Evolutionary conservation across 2,113 vertebrate genomes (phyloP), one percentile per base, ranked within the genome.

Genomic region (Pao palembangensis): DNA sequence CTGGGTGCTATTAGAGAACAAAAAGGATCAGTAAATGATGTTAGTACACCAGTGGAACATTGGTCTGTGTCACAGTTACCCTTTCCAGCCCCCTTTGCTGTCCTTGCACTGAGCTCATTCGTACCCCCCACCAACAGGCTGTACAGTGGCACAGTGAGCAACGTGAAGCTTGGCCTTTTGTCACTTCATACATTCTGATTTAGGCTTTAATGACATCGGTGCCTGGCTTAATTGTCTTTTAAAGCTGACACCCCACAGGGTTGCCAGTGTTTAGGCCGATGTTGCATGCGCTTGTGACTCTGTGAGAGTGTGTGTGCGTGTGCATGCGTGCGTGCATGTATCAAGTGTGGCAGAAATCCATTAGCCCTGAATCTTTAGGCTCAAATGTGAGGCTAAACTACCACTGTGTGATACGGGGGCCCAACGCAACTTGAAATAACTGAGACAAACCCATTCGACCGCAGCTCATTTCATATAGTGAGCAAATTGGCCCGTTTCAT

Each of bases 401-500:
- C 64, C 70, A 64, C 75, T 48, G 49, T 64, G 61, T 60, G 72
- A 80, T 23, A 83, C 69, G 54, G 23, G 72, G 67, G 0, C 62
- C 13, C 28, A 14, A 73, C 67, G 61, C 76, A 85, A 82, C 78
- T 80, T 75, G 74, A 73, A 82, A 79, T 88, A 86, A 88, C 84
- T 83, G 83, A 90, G 86, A 85, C 83, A 87, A 86, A 86, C 80
- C 85, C 76, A 75, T 85, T 84, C 78, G 79, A 85, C 87, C 80
- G 61, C 63, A 76, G 64, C 86, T 90, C 86, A 85, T 87, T 88
- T 86, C 79, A 80, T 77, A 65, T 83, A 85, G 88, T 86, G 83
- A 81, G 82, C 77, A 78, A 82, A 83, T 76, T 79, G 83, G 83
- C 81, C 78, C 61, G 80, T 79, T 85, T 74, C 78, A 88, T 87